Evolutionary conservation across 2,888 invertebrate genomes (phyloP), one percentile per base, ranked within the genome.

Genomic region (Criorhina ranunculi): DNA sequence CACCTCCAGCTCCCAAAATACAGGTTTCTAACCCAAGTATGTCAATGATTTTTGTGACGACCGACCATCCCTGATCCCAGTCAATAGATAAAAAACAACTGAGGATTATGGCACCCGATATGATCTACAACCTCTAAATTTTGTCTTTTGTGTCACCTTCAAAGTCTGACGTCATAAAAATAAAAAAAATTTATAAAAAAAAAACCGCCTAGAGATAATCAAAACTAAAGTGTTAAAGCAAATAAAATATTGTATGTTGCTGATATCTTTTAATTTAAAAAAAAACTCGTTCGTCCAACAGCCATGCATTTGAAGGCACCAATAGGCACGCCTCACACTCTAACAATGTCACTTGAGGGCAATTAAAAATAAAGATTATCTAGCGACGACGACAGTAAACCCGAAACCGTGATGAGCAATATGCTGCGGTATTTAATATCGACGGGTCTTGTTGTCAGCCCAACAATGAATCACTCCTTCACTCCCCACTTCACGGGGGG

Each of bases 341-440:
- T n/a, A n/a, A 49, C 78, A 76, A 76, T 76, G 40, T 46, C 67
- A 55, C 53, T 75, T 49, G 12, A 64, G 29, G 33, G 70, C 29
- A 77, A 82, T 82, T 66, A 82, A 82, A 82, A 67, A 19, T 15
- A 17, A 53, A 73, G 67, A 78, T 78, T 62, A 69, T 67, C 73
- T 64, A 59, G 37, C 29, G 24, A n/a, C 11, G 24, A n/a, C 11
- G 35, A 72, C 67, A 35, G 40, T 42, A 44, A 57, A 67, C 59
- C 57, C 35, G 9, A 72, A 62, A 59, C 19, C 17, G 15, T 66
- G 66, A 82, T 83, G 72, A 78, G 66, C 40, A 83, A 83, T 78
- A 57, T 44, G 17, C 42, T 12, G 37, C 19, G 42, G 40, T 9
- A 53, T 60, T 77, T 59, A 51, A 42, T 75, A 29, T 51, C n/a